Conservation (phyloP, 2,113 vertebrate genomes). For the Budorcas taxicolor region DNA sequence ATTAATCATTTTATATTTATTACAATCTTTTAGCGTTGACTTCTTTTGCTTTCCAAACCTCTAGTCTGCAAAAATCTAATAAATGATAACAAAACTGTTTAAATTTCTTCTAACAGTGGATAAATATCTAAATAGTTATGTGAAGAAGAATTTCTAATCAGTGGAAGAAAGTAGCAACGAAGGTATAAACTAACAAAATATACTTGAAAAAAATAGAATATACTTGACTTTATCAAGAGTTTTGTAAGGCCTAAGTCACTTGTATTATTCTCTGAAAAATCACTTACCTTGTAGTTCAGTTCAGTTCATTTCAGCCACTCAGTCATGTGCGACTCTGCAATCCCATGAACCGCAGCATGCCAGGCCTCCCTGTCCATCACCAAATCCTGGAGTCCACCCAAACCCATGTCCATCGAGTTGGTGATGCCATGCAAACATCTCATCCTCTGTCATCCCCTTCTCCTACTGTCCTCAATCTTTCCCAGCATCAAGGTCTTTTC, state of each 20-base stretch:
- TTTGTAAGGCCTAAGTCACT: background rate
- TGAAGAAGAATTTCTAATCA: background rate
- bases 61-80: background rate
- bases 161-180: background rate
- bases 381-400: too few species aligned
- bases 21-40: background rate
- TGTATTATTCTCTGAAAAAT: background rate
- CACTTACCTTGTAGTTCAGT: background rate
- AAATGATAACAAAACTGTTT: background rate
- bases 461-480: too few species aligned
- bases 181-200: background rate
- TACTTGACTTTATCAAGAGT: background rate
- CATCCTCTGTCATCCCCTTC: too few species aligned
- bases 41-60: background rate
- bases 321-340: fast-evolving
- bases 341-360: too few species aligned
- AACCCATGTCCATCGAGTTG: too few species aligned
- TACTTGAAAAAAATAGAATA: background rate
- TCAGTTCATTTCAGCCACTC: too few species aligned
- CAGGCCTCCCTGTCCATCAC: too few species aligned
- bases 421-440: too few species aligned
- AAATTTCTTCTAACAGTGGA: background rate
- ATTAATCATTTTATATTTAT: background rate
- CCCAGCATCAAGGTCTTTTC: too few species aligned
- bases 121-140: background rate